These are phyloP conservation scores for Steromphala cineraria DNA, from an alignment of 2,888 invertebrate species.

Conservation along the genomic window DNA sequence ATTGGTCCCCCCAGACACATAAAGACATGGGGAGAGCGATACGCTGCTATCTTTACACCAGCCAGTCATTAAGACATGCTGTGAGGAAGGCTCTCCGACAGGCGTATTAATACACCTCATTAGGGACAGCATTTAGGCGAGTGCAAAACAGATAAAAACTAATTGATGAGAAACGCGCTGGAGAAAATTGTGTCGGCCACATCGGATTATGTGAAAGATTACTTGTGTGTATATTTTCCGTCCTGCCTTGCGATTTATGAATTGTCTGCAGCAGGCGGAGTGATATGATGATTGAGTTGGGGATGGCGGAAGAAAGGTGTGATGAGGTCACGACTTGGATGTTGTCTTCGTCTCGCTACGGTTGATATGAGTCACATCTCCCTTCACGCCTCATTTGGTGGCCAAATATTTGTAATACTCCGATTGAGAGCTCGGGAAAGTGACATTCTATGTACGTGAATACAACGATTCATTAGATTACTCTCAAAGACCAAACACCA, in stretches of 20 bases:
- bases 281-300: not conserved
- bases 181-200: conserved; percentile 18
- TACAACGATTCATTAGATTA: not conserved
- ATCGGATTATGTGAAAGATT: conserved; percentile 22
- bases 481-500: not conserved
- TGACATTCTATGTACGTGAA: not conserved
- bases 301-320: conserved; percentile 3
- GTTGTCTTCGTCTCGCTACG: not conserved
- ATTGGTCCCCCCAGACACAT: not conserved
- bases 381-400: conserved; percentile 7
- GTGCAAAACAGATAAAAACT: conserved; percentile 25
- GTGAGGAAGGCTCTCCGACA: not conserved
- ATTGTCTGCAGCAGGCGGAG: conserved; percentile 6
- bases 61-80: conserved; percentile 17
- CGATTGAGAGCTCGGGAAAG: conserved; percentile 2
- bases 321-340: conserved; percentile 11
- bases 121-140: conserved; percentile 21
- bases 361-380: not conserved
- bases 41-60: conserved; percentile 10
- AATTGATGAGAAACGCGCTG: conserved; percentile 17
- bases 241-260: conserved; percentile 7
- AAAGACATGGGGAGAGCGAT: not conserved
- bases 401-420: conserved; percentile 16
- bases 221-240: conserved; percentile 12
- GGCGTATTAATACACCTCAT: conserved; percentile 19